Evolutionary conservation across 1,140 invertebrate species (phyloP), one percentile per base, ranked within the genome.

Genomic region (Leptonema lineaticorne): DNA sequence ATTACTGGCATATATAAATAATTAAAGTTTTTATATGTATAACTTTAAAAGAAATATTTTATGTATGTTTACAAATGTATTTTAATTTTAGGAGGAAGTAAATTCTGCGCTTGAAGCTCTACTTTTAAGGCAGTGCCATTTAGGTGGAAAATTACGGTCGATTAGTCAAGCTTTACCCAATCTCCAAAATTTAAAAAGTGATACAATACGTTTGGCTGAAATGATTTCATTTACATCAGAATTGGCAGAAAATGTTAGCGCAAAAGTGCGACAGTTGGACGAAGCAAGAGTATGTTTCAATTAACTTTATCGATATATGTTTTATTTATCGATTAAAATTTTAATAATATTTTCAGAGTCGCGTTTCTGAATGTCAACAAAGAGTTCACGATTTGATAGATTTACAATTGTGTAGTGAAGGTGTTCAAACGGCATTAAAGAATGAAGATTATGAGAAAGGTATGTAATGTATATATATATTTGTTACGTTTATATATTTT

Each of bases 331-430:
- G 20, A 5, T 30, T 6, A 11, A 28, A 8, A 57, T 57, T 57
- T 57, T 28, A 16, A 29, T 16, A 48, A 48, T 8, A 16, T 48
- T 77, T 68, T 67, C 74, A 96, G 93, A 93, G 89, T 72, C 86
- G 94, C 73, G 97, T 98, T 0, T 93, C 93, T 16, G 93, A 97
- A 74, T 97, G 95, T 78, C 94, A 99, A 76, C 90, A 93, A 74
- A 83, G 96, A 70, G 96, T 99, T 0, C 94, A 97, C 77, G 97
- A 99, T 81, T 85, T 99, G 20, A 87, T 98, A 67, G 97, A 99
- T 81, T 83, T 99, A 20, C 94, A 97, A 78, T 86, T 95, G 50
- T 98, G 96, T 78, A 96, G 94, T 68, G 92, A 97, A 80, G 96
- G 96, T 48, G 96, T 99, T 0, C 90, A 95, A 69, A 89, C 91